A percentile compares a stretch with the other conserved stretches of the same genome.
phyloP scores from a whole-genome alignment of 1,140 invertebrate species.

The Sinella curviseta region DNA sequence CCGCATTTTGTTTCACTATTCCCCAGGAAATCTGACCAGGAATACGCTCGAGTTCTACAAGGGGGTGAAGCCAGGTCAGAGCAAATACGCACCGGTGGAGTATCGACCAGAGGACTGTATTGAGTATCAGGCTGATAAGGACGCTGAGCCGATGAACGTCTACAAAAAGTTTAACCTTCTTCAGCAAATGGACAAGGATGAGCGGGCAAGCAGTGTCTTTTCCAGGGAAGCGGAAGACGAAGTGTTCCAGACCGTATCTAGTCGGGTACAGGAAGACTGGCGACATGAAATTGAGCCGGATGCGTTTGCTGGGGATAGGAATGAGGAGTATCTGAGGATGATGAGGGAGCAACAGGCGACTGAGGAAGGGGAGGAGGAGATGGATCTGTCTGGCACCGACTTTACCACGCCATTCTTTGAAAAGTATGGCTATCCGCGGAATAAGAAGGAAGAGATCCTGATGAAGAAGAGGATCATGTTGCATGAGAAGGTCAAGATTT shows the following conservation, averaged over 20 bases:
- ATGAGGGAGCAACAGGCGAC: not conserved
- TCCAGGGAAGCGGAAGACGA: conserved; percentile 39
- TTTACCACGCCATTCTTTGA: conserved; percentile 46
- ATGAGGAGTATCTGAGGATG: conserved; percentile 15
- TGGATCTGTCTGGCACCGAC: conserved; percentile 21
- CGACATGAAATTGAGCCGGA: conserved; percentile 41
- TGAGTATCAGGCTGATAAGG: conserved; percentile 30
- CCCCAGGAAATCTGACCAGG: conserved; percentile 36
- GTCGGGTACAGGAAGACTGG: conserved; percentile 46
- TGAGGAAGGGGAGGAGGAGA: conserved; percentile 29
- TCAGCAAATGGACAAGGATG: conserved; percentile 29
- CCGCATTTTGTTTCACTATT: conserved; percentile 42
- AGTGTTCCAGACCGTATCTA: conserved; percentile 39
- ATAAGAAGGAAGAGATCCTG: conserved; percentile 38
- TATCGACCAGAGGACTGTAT: conserved; percentile 22
- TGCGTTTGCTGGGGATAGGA: conserved; percentile 21
- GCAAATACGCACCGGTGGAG: not conserved
- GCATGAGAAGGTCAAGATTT: not conserved
- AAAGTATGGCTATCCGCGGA: conserved; percentile 36
- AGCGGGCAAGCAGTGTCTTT: conserved; percentile 13
- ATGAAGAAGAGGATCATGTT: conserved; percentile 45
- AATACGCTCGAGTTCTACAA: conserved; percentile 38
- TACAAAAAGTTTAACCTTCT: conserved; percentile 37
- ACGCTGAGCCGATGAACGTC: conserved; percentile 18
- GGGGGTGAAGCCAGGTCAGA: not conserved